Percentiles rank a stretch among this genome's conserved stretches.
Conservation (phyloP, 1,140 invertebrate species). For the Zaprionus ghesquierei region DNA sequence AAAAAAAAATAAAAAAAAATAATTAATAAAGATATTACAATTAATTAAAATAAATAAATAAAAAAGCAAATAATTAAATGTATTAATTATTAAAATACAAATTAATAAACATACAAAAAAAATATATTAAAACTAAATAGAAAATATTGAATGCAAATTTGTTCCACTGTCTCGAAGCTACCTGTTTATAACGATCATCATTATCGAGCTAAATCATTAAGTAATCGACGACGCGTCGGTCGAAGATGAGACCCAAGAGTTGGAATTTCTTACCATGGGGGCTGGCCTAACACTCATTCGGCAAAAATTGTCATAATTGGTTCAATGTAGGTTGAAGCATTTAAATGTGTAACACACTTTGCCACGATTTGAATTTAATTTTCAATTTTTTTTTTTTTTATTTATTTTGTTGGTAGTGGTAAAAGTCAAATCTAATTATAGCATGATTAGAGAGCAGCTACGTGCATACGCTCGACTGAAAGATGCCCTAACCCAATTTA, state of each 20-base stretch:
- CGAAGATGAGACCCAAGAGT: neutral
- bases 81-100: no score
- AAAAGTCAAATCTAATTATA: conserved; percentile 53
- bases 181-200: conserved; percentile 32
- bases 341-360: conserved; percentile 68
- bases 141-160: neutral
- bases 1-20: no score
- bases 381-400: no score
- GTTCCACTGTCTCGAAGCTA: neutral
- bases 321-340: conserved; percentile 59
- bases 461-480: neutral
- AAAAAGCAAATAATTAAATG: no score
- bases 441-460: neutral
- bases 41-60: no score
- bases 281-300: conserved; percentile 38
- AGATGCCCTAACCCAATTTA: neutral
- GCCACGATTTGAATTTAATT: conserved; percentile 47
- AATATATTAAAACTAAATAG: neutral
- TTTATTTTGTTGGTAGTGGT: conserved; percentile 19
- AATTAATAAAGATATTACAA: no score
- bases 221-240: neutral
- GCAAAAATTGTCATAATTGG: conserved; percentile 68
- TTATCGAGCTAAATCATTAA: conserved; percentile 29
- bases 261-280: neutral
- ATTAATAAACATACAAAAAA: no score